Conservation (phyloP, 1,140 invertebrate genomes). For the Drosophila pseudoobscura region DNA sequence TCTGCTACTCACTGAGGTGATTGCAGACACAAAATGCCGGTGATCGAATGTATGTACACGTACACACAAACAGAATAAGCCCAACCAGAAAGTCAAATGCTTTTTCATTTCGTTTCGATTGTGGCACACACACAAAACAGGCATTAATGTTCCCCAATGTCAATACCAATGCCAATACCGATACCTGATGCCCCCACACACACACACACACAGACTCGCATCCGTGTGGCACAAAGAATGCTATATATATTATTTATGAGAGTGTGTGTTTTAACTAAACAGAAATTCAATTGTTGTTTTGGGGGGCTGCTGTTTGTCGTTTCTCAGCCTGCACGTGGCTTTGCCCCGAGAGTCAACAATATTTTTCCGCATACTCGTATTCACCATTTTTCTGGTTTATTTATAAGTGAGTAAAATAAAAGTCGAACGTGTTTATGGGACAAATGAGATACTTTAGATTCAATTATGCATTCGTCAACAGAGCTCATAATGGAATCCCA, state of each 20-base stretch:
- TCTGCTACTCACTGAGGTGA: conserved; percentile 13
- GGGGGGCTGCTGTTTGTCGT: conserved; percentile 24
- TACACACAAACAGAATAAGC: conserved; percentile 46
- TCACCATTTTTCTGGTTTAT: conserved; percentile 51
- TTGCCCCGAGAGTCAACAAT: conserved; percentile 44
- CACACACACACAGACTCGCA: conserved; percentile 14
- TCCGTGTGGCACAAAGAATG: conserved; percentile 6
- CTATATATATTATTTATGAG: conserved; percentile 51
- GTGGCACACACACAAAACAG: conserved; percentile 36
- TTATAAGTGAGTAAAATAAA: conserved; percentile 57
- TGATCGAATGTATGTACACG: conserved; percentile 35
- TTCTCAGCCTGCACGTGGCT: conserved; percentile 57
- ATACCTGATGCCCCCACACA: conserved; percentile 22
- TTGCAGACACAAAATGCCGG: conserved; percentile 54
- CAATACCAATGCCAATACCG: conserved; percentile 6
- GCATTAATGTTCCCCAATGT: conserved; percentile 33
- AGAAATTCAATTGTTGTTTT: conserved; percentile 77
- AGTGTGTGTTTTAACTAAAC: conserved; percentile 70
- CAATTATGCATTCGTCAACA: conserved; percentile 71
- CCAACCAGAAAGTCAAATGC: conserved; percentile 68
- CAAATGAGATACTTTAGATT: conserved; percentile 78
- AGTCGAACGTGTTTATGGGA: conserved; percentile 71
- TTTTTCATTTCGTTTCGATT: conserved; percentile 63
- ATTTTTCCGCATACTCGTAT: neutral
- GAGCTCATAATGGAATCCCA: conserved; percentile 51